Base-by-base conservation (phyloP, 2,888 invertebrate genomes). In the Mesoligia furuncula region DNA sequence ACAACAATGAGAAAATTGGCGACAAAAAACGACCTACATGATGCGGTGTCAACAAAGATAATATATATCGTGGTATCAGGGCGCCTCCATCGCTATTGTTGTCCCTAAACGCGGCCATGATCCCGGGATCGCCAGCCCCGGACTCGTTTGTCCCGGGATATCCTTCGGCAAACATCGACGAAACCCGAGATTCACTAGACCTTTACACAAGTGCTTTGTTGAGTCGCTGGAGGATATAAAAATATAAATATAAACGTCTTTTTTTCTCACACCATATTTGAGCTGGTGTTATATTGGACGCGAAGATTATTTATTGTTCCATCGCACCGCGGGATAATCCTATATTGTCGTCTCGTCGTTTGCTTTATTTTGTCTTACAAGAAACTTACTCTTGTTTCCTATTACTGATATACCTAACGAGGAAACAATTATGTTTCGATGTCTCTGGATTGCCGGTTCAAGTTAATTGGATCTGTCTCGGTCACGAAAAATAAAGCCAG, bases 81-180 rank as follows among this genome's bases (percentile, higher is more conserved):
- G 93, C 90, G 91, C 92, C 93, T 93, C 93, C 93, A 93, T 92
- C 93, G 93, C 93, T 91, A 94, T 95, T 96, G 95, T 95, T 94
- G 94, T 92, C 92, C 91, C 92, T 94, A 94, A 94, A 94, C 93
- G 91, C 91, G 91, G 91, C 93, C 93, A 89, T 94, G 95, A 95
- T 95, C 95, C 94, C 91, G 92, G 93, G 93, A 93, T 95, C 93
- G 92, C 90, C 91, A 91, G 90, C 88, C 90, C 92, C 91, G 91
- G 89, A 88, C 94, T 95, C 95, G 95, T 96, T 96, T 96, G 96
- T 96, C 95, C 93, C 94, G 94, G 94, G 93, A 95, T 95, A 95
- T 95, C 95, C 96, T 93, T 95, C 92, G 93, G 95, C 95, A 96
- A 96, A 96, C 96, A 95, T 93, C 94, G 93, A 91, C 94, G 93